Conservation (phyloP, 2,888 invertebrate species). For the Lithosia quadra region DNA sequence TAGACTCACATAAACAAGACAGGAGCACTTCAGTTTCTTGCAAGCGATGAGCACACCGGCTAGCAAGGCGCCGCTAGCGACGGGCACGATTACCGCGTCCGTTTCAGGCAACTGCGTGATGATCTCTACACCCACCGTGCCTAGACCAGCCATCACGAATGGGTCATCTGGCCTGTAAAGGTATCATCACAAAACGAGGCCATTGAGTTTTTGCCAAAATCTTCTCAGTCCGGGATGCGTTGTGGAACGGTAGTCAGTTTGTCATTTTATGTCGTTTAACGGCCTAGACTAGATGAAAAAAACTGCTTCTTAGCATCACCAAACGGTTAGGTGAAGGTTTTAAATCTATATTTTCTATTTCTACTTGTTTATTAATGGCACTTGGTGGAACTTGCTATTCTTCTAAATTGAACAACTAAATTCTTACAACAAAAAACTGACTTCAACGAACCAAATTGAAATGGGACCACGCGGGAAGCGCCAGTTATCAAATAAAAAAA, state of each 20-base stretch:
- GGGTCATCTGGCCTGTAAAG: conserved; percentile 72
- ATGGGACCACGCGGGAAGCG: too few relatives aligned
- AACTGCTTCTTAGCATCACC: too few relatives aligned
- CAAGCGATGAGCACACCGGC: conserved; percentile 78
- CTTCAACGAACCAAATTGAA: too few relatives aligned
- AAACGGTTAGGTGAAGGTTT: too few relatives aligned
- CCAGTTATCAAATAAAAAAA: too few relatives aligned
- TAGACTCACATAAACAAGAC: conserved; percentile 75
- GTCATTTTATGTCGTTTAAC: not conserved
- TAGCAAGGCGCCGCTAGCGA: conserved; percentile 68
- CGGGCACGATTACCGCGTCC: conserved; percentile 80
- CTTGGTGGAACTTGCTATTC: not conserved
- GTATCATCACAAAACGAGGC: not conserved
- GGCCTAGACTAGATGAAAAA: too few relatives aligned
- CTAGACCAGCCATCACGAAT: conserved; percentile 76
- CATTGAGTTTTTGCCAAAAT: not conserved
- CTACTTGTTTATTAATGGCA: too few relatives aligned
- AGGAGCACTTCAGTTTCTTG: conserved; percentile 81
- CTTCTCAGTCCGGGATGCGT: not conserved
- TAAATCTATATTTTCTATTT: too few relatives aligned
- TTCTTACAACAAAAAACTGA: too few relatives aligned
- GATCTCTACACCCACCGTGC: conserved; percentile 78
- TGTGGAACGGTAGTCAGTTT: not conserved
- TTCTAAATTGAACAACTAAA: not conserved
- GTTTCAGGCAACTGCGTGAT: conserved; percentile 79